Base-by-base conservation (phyloP, 2,113 vertebrate species). In the Mesoclemmys tuberculata region DNA sequence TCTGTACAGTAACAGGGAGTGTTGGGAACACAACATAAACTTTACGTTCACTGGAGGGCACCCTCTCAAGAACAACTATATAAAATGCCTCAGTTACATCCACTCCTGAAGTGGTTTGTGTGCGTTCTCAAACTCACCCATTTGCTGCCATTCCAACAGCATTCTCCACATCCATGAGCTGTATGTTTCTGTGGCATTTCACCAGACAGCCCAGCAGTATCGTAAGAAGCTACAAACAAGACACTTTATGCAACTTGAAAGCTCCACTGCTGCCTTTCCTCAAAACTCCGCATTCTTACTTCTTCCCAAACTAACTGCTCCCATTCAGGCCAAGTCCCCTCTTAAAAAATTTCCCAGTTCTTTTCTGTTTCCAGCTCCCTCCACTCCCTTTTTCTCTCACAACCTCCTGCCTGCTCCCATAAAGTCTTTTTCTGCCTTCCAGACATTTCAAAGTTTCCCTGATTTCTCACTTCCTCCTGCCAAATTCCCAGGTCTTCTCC, bases 201-300 rank as follows among this genome's bases (percentile, higher is more conserved):
- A 89, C 44, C 14, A 75, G 46, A 26, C 84, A 95, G 68, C 5
- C 3, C 2, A 26, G 22, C 71, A 71, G 71, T 87, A 83, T 85
- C 5, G 58, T 46, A 12, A 54, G 48, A 82, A 82, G 80, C 21
- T 71, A 86, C 68, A 24, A 3, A 88, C 0, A 79, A 96, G 82
- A 48, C 55, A 92, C 84, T 71, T 89, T 87, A 89, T 93, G 93
- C 84, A 90, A 96, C 91, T 93, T 94, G 96, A 92, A 97, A 86
- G 93, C 44, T 93, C 48, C 41, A 21, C 19, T 41, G 84, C 86
- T 93, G 79, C 1, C 26, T 56, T 71, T 77, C 77, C 79, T 48
- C 79, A n/a, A 94, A 93, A 90, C 51, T 54, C 46, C 22, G 1
- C 19, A 11, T 64, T 48, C 1, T 0, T 12, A 48, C 80, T 5